Base-by-base conservation (phyloP, 2,797 vertebrate species). In the Halcyon badia region DNA sequence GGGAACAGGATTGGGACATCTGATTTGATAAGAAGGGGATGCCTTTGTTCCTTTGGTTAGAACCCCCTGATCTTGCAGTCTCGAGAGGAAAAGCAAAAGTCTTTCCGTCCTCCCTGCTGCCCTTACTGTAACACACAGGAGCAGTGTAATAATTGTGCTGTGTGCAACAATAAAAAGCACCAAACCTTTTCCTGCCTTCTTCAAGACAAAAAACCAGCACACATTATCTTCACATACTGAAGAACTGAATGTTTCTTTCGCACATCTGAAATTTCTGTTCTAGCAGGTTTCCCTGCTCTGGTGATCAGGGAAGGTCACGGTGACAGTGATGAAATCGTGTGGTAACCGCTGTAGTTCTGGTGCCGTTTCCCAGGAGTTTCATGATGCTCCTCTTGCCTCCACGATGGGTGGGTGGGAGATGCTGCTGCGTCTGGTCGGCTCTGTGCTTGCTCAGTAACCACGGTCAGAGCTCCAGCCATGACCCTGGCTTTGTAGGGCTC, bases 291-390 rank as follows among this genome's bases (percentile, higher is more conserved):
- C 44, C 49, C 21, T 6, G 42, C 56, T 20, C n/a, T 11, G 46
- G 3, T 46, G 51, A 14, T 46, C 25, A 20, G 48, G 30, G 44
- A 42, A 21, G 28, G 71, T 18, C 16, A 5, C 10, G 14, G 1
- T 14, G 35, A 19, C 35, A 10, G 28, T 2, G 58, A 46, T n/a
- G 31, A 15, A 18, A 25, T 28, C 0, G 1, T 9, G 24, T 19
- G 49, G 54, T 6, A 9, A 4, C 14, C 0, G 5, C 56, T 22
- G 31, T 20, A 4, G 51, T 9, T 13, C 49, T 46, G 46, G 14
- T 41, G 31, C 1, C 0, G 11, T 26, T 70, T 60, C 35, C 44
- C 17, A 11, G 39, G 62, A n/a, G 35, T 58, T 24, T 10, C 2
- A 3, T 58, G 33, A 18, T 20, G 41, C 42, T 41, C 33, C 22